Conservation (phyloP, 2,113 vertebrate species). For the Sinocyclocheilus maitianheensis region DNA sequence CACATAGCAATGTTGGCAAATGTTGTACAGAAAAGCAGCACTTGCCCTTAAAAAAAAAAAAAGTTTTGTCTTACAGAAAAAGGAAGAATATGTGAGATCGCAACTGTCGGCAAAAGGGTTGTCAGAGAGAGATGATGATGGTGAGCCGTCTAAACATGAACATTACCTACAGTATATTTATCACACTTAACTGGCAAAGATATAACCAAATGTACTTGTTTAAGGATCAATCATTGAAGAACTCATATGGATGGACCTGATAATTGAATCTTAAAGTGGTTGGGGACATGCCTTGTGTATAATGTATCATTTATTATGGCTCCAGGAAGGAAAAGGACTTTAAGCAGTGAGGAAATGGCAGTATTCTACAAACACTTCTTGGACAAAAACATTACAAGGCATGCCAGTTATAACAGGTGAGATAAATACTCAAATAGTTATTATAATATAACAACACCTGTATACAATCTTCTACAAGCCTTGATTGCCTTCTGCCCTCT, state of each 20-base stretch:
- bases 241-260: background rate
- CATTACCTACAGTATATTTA: background rate
- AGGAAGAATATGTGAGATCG: slow-evolving; percentile 83
- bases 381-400: slow-evolving; percentile 84
- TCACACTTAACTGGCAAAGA: background rate
- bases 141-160: slow-evolving; percentile 70
- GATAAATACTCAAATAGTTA: slow-evolving; percentile 50
- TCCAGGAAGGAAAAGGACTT: slow-evolving; percentile 78
- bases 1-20: too few species aligned
- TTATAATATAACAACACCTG: too few species aligned
- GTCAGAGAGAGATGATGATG: slow-evolving; percentile 75
- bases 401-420: slow-evolving; percentile 90
- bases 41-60: too few species aligned
- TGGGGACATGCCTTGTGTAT: background rate
- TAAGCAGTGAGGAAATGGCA: slow-evolving; percentile 91
- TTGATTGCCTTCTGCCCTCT: background rate
- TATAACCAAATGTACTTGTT: background rate
- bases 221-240: background rate
- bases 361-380: slow-evolving; percentile 93
- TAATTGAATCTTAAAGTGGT: background rate
- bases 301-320: background rate
- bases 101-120: slow-evolving; percentile 81
- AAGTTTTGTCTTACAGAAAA: slow-evolving; percentile 77
- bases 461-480: background rate
- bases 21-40: too few species aligned